phyloP scores from a whole-genome alignment of 2,888 invertebrate genomes.

The Nemotelus nigrinus region DNA sequence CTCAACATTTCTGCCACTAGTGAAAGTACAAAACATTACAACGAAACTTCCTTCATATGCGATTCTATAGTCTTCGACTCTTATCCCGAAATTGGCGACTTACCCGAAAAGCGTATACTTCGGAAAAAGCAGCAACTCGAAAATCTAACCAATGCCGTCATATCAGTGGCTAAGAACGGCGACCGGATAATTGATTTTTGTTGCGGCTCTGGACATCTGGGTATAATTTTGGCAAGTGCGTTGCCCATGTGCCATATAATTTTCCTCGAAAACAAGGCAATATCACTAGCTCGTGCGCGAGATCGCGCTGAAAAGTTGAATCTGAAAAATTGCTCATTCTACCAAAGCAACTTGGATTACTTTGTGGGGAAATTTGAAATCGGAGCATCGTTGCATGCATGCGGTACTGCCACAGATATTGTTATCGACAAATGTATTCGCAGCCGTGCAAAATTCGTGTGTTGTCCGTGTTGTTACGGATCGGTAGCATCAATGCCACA shows the following conservation, averaged over 20 bases:
- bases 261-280: slow-evolving; percentile 91
- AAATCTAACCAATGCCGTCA: slow-evolving; percentile 80
- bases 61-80: slow-evolving; percentile 72
- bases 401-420: slow-evolving; percentile 93
- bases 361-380: slow-evolving; percentile 84
- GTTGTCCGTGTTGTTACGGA: slow-evolving; percentile 96
- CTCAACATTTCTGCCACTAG: slow-evolving; percentile 65
- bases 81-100: slow-evolving; percentile 77
- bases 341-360: slow-evolving; percentile 92
- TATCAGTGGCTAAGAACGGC: slow-evolving; percentile 74
- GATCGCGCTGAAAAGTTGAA: slow-evolving; percentile 73
- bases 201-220: slow-evolving; percentile 93
- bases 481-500: slow-evolving; percentile 83
- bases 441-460: slow-evolving; percentile 81
- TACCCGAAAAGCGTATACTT: slow-evolving; percentile 77
- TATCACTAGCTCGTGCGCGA: slow-evolving; percentile 80
- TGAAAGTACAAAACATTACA: slow-evolving; percentile 56
- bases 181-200: slow-evolving; percentile 92
- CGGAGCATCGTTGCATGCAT: slow-evolving; percentile 91
- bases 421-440: slow-evolving; percentile 85
- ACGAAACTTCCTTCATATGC: slow-evolving; percentile 48
- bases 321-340: slow-evolving; percentile 79
- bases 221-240: slow-evolving; percentile 82
- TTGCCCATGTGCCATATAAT: slow-evolving; percentile 82
- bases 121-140: slow-evolving; percentile 89